Conservation (phyloP, 35 echinoderm and acorn worm genomes). For the Hemicentrotus pulcherrimus region DNA sequence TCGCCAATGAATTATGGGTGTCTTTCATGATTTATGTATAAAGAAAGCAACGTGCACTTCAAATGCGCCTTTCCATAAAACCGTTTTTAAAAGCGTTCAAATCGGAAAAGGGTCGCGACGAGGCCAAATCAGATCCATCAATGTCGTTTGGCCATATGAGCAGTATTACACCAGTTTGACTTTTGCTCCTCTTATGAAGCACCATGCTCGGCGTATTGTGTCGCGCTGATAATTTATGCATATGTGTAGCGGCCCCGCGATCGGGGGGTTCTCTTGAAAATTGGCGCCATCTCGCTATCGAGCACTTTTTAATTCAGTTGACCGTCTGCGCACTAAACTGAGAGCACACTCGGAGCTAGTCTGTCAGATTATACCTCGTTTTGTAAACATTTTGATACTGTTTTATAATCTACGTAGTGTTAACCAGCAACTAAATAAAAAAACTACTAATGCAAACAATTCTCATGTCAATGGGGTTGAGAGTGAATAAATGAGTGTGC, state of each 20-base stretch:
- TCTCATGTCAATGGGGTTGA: too few species aligned
- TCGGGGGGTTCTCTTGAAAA: slow-evolving; percentile 37
- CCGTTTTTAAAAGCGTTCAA: neutral
- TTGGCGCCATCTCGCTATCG: slow-evolving; percentile 29
- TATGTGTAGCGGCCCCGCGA: slow-evolving; percentile 15
- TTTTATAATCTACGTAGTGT: neutral
- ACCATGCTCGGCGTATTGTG: neutral
- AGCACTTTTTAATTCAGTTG: slow-evolving; percentile 44
- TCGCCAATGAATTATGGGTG: neutral
- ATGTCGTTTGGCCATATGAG: neutral
- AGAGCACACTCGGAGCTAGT: neutral
- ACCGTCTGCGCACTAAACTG: slow-evolving; percentile 43
- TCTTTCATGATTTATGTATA: neutral
- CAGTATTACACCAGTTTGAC: neutral
- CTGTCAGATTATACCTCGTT: neutral
- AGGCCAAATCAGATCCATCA: neutral
- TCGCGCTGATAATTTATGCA: slow-evolving; percentile 28
- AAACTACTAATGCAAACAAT: neutral
- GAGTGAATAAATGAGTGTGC: too few species aligned
- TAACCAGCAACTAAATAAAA: neutral
- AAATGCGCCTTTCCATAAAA: neutral
- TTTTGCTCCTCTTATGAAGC: neutral
- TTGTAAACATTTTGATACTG: neutral
- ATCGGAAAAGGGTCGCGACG: neutral
- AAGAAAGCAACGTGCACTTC: neutral